phyloP scores from a whole-genome alignment of 2,888 invertebrate genomes.

The Notodonta ziczac region DNA sequence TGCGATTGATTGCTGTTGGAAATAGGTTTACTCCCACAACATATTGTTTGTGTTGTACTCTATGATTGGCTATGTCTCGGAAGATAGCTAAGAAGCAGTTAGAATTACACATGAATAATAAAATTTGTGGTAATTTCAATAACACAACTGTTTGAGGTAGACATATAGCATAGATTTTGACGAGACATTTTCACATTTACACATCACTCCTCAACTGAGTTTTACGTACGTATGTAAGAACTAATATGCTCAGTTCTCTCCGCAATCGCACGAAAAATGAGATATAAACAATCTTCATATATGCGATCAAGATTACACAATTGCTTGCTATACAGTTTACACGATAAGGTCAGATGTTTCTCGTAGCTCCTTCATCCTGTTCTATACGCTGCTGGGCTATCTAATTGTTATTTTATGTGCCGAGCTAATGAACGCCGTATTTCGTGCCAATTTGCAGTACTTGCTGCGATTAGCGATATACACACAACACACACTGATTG shows the following conservation, averaged over 20 bases:
- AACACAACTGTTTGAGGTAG: too few species aligned
- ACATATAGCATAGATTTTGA: too few species aligned
- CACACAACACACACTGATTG: not conserved
- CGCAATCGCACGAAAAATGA: too few species aligned
- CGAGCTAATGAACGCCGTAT: slow-evolving; percentile 58
- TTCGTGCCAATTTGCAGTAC: slow-evolving; percentile 38
- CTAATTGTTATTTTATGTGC: slow-evolving; percentile 71
- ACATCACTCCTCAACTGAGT: too few species aligned
- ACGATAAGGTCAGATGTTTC: slow-evolving; percentile 14
- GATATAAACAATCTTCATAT: not conserved
- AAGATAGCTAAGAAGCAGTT: too few species aligned
- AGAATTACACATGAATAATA: too few species aligned
- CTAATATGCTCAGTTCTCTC: too few species aligned
- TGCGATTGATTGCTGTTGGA: slow-evolving; percentile 5
- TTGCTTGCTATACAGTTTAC: slow-evolving; percentile 7
- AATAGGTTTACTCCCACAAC: not conserved
- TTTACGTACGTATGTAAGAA: too few species aligned
- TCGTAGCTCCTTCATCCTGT: slow-evolving; percentile 27
- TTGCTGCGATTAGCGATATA: slow-evolving; percentile 41
- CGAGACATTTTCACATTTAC: too few species aligned
- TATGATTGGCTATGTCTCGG: too few species aligned
- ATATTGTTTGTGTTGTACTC: too few species aligned
- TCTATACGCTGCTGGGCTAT: slow-evolving; percentile 24
- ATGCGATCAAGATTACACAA: not conserved
- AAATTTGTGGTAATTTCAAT: too few species aligned